Base-by-base conservation (phyloP, 2,888 invertebrate genomes). In the Eupithecia pulchellata region DNA sequence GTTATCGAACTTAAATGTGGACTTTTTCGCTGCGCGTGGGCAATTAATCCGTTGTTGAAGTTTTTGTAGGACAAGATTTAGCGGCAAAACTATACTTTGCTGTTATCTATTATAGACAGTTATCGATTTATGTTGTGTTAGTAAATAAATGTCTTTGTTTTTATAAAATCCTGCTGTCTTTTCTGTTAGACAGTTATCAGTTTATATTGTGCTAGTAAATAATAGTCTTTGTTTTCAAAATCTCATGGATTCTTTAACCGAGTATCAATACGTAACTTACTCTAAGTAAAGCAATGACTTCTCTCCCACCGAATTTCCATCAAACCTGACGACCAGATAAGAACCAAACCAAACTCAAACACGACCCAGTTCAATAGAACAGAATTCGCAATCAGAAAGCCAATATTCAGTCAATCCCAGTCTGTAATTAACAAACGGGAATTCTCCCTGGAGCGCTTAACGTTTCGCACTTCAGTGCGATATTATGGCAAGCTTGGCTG, bases 341-440 rank as follows among this genome's bases (percentile, higher is more conserved):
- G 11, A 25, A 13, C 25, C 52, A 13, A 9, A 4, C 25, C 52
- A 52, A 52, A 52, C 25, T 25, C 30, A 60, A 58, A 60, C 32
- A 60, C n/a, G 58, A 52, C 20, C 58, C 11, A 32, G 13, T 20
- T 52, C 52, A 52, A 42, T 17, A 20, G 20, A 32, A 61, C 34
- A n/a, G 61, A 61, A 36, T 32, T 34, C 20, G 34, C 69, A 65
- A 69, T 69, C 69, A 61, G 67, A 64, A 69, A 69, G 65, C 61
- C 65, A 69, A 69, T 69, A 69, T 65, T 39, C 47, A 30, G 47
- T 36, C 65, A 60, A 61, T 69, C 60, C 65, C 69, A 55, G 52
- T 8, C 39, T 17, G 65, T 69, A 64, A 69, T 69, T 69, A 65
- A 65, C 52, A 25, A 58, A 29, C 69, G 34, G 52, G 58, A 47